A percentile compares a stretch with the other conserved stretches of the same genome.
Conservation (phyloP, 2,113 vertebrate genomes). For the Equus przewalskii region DNA sequence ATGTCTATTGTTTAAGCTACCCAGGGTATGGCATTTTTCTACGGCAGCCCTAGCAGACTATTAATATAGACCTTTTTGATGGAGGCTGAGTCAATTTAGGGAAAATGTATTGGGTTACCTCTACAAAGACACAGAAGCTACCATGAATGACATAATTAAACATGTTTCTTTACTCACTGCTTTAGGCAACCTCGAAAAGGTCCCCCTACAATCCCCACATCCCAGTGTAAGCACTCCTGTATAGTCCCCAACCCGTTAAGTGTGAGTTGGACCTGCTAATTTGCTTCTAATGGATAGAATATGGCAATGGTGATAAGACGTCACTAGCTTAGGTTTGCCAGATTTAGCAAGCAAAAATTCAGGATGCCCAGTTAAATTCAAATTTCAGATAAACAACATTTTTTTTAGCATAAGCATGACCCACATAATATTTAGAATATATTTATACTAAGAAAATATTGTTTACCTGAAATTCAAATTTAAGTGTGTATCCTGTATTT, state of each 20-base stretch:
- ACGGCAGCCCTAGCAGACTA: not conserved
- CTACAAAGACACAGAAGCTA: not conserved
- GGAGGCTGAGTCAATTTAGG: not conserved
- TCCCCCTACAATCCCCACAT: accelerated
- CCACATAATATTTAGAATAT: not conserved
- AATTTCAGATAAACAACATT: not conserved
- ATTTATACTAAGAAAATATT: not conserved
- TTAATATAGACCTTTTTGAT: too few species aligned
- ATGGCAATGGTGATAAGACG: not conserved
- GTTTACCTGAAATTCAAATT: not conserved
- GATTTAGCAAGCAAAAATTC: not conserved
- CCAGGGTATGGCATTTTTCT: not conserved
- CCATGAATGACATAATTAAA: not conserved
- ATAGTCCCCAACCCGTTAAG: not conserved
- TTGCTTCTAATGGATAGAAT: not conserved
- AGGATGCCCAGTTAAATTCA: not conserved
- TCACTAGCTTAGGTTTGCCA: not conserved
- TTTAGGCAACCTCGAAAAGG: not conserved
- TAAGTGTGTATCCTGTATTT: not conserved
- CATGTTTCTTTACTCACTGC: not conserved
- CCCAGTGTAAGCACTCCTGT: not conserved
- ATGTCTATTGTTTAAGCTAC: not conserved
- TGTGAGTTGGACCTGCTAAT: not conserved
- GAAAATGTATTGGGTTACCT: not conserved
- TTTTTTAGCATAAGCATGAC: not conserved